Percentiles rank a stretch among this genome's conserved stretches.
These are phyloP conservation scores for Leucophenga montana DNA, from an alignment of 2,888 invertebrate species.

Conservation along the genomic window DNA sequence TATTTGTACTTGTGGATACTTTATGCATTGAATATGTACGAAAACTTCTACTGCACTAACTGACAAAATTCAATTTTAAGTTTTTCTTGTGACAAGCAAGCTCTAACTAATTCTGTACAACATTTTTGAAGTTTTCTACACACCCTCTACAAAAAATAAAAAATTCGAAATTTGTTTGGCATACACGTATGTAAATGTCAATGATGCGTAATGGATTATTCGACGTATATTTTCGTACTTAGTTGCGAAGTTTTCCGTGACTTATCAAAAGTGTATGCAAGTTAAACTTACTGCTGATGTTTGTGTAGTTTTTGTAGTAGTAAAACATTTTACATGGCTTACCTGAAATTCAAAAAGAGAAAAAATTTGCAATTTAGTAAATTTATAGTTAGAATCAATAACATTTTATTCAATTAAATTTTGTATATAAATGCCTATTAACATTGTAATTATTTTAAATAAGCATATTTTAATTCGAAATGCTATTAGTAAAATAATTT, in stretches of 20 bases:
- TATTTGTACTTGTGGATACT: not conserved
- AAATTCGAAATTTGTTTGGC: slow-evolving; percentile 8
- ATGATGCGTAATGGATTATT: slow-evolving; percentile 18
- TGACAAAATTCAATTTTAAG: slow-evolving; percentile 26
- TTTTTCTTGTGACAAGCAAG: slow-evolving; percentile 13
- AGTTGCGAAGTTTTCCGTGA: too few species aligned
- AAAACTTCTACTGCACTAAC: not conserved
- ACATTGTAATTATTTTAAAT: too few species aligned
- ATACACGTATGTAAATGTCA: slow-evolving; percentile 21
- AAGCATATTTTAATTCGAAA: too few species aligned
- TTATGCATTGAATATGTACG: not conserved
- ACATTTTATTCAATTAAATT: too few species aligned
- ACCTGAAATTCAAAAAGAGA: slow-evolving; percentile 13
- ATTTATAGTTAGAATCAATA: not conserved
- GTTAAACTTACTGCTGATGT: not conserved
- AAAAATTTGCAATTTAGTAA: slow-evolving; percentile 6
- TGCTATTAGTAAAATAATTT: too few species aligned
- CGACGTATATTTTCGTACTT: not conserved
- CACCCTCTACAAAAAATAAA: not conserved
- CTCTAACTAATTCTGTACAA: not conserved
- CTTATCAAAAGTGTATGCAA: not conserved
- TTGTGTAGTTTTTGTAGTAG: not conserved
- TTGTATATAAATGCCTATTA: too few species aligned
- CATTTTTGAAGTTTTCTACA: slow-evolving; percentile 13
- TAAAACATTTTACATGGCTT: slow-evolving; percentile 20